Base-by-base conservation (phyloP, 1,140 invertebrate species). In the Bombus pascuorum region DNA sequence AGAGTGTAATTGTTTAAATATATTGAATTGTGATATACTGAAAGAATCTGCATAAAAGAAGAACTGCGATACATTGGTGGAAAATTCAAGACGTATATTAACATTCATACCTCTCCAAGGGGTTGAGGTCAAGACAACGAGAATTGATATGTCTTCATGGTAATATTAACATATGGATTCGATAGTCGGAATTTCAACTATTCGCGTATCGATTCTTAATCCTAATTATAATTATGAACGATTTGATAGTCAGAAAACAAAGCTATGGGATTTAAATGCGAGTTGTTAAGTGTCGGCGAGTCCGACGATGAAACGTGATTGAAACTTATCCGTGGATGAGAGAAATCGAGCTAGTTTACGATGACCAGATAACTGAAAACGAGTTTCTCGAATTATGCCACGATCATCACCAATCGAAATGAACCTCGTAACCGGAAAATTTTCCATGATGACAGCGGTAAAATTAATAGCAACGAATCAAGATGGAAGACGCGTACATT, bases 361-460 rank as follows among this genome's bases (percentile, higher is more conserved):
- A 59, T n/a, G 79, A 32, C 28, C 80, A 18, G 37, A 71, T 44
- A 81, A 81, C 53, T n/a, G 53, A 53, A 74, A 42, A n/a, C 57
- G 39, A 44, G 81, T 57, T 82, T 75, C 81, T 82, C 81, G 81
- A 82, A 66, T 66, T 82, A 57, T 82, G 71, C 32, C 57, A 34
- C 70, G 70, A 74, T 80, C 37, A 74, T 80, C 71, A n/a, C 39
- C 47, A 47, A 9, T 53, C n/a, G 28, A 42, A 73, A 80, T 44
- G 44, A 37, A 53, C n/a, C 12, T 3, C 39, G 78, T 70, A 53
- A 80, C 15, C 42, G n/a, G 34, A 39, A 34, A 37, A 28, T 28
- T 37, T n/a, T 39, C 1, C 9, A 3, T 1, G 37, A 71, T 39
- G 53, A 80, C 32, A n/a, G 18, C 15, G 44, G 3, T 18, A 12